Evolutionary conservation across 2,113 vertebrate species (phyloP).

Genomic region (Cebidichthys violaceus): DNA sequence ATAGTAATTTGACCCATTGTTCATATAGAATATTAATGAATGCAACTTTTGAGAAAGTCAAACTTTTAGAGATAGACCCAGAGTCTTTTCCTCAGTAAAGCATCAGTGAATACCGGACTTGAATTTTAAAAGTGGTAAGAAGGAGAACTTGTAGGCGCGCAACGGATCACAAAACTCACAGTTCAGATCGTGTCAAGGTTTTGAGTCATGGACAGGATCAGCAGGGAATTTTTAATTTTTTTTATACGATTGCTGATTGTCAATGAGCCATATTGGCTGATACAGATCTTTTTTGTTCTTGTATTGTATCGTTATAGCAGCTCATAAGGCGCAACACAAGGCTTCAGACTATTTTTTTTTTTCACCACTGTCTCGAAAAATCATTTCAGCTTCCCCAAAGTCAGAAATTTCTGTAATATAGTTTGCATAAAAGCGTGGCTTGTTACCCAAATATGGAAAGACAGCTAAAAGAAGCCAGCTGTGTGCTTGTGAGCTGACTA

Average conservation of each 20-base stretch:
- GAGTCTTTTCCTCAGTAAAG: background rate
- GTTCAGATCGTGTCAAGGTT: too few relatives aligned
- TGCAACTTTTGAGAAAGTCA: background rate
- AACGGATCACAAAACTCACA: too few relatives aligned
- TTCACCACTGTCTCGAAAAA: too few relatives aligned
- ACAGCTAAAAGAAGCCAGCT: constrained; percentile 5
- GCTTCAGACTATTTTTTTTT: too few relatives aligned
- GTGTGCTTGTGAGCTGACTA: constrained; percentile 16
- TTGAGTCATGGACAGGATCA: too few relatives aligned
- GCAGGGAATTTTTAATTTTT: too few relatives aligned
- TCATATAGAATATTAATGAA: background rate
- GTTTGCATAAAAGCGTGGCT: background rate
- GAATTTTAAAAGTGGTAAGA: background rate
- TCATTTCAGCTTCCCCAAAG: too few relatives aligned
- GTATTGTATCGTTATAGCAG: too few relatives aligned
- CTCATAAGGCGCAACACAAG: too few relatives aligned
- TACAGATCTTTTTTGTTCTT: too few relatives aligned
- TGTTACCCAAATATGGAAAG: constrained; percentile 1
- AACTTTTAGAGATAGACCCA: background rate
- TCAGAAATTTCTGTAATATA: background rate
- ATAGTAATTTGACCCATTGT: background rate
- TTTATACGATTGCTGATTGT: too few relatives aligned
- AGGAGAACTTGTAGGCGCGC: background rate
- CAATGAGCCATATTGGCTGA: too few relatives aligned
- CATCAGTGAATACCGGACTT: background rate